Base-by-base conservation (phyloP, 2,113 vertebrate genomes). In the Phyllopteryx taeniolatus region DNA sequence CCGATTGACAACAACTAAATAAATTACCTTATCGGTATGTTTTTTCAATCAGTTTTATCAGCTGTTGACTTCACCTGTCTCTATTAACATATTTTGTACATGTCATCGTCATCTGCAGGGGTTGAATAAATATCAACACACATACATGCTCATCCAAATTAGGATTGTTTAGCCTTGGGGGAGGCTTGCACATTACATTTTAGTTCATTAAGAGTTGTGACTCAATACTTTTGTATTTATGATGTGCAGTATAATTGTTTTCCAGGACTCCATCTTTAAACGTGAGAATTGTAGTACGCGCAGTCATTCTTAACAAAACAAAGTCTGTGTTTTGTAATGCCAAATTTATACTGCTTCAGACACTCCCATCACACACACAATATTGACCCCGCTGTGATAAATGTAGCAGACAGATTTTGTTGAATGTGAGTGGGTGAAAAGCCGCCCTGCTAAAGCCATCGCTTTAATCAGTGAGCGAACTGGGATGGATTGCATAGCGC, bases 371-470 rank as follows among this genome's bases (percentile, higher is more conserved):
- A 63, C 63, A 64, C 79, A 71, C 43, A 65, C 75, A 75, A 60
- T 56, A 64, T 53, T 13, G 61, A 68, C 69, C 66, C 69, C 22
- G 39, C 27, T 69, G 12, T 78, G 75, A 86, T 79, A 22, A 72
- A 76, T 73, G 57, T 46, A 62, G 73, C 65, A 43, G 72, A 72
- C 17, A 31, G 78, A 86, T 87, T 83, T 79, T 83, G 76, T 79
- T 73, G 85, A 83, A 77, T 61, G 72, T 75, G 82, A 49, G 79
- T 81, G 72, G 79, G 79, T 49, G 75, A 83, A 72, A 56, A 65
- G 54, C 42, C 54, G 44, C 67, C 20, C 88, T 84, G 81, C 72
- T 83, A 76, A 86, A 82, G 74, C 72, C 17, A 86, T 89, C 56
- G 47, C 71, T 81, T 78, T 78, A 78, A 85, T 85, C 77, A 76